Base-by-base conservation (phyloP, 2,888 invertebrate species). In the Epinotia nisella region DNA sequence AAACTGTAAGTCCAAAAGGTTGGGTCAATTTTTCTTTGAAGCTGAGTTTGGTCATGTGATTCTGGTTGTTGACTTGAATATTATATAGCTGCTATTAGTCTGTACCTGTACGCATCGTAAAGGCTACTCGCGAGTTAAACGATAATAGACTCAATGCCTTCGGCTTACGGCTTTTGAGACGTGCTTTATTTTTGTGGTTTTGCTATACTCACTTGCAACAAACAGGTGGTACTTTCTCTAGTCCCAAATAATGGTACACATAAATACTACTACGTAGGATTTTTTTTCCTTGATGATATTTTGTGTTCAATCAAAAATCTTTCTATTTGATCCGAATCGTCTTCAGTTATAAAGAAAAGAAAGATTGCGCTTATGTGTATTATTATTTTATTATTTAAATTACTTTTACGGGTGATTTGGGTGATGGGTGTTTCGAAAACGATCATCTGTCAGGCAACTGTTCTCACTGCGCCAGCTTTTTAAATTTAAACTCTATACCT, bases 21-120 rank as follows among this genome's bases (percentile, higher is more conserved):
- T 24, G 41, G 19, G 41, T 56, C 19, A 39, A 55, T 11, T n/a
- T 41, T 56, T 24, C 4, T 3, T 24, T 56, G 0, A 17, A 24
- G 3, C 29, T 17, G 2, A 29, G 3, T 24, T n/a, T 51, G 29
- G 51, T 51, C 64, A 55, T 24, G 55, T 66, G 41, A 66, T 55
- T 39, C 39, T 15, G 24, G 39, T 39, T 65, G 19, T 21, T n/a
- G 65, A 21, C 55, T 55, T 55, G 65, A 35, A 65, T 65, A 39
- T 24, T 29, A 29, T 39, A 17, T 17, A 15, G 35, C 5, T 13
- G 11, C 1, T n/a, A 62, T 45, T 17, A 19, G 9, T 10, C 0
- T 3, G 45, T 29, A 45, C 45, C n/a, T n/a, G n/a, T n/a, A n/a
- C n/a, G n/a, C n/a, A n/a, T 15, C 3, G 4, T 45, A 45, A 45